phyloP scores from a whole-genome alignment of 2,888 invertebrate genomes.

The Cryptophagus acutangulus region DNA sequence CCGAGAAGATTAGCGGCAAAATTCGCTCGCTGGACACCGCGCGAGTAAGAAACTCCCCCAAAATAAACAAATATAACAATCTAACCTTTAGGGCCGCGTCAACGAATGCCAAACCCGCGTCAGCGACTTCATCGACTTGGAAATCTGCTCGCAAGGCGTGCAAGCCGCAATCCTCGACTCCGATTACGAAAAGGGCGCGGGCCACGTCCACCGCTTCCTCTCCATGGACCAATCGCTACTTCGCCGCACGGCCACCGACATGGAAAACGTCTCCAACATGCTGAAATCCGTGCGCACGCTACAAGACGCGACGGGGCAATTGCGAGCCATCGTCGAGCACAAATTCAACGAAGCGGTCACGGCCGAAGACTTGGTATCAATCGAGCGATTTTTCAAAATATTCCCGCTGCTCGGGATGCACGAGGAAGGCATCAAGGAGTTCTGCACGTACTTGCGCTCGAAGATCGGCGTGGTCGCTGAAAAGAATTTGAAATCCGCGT shows the following conservation, averaged over 20 bases:
- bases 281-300: conserved; percentile 67
- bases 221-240: conserved; percentile 85
- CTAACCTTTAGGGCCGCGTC: conserved; percentile 69
- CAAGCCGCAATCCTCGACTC: conserved; percentile 88
- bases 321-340: conserved; percentile 64
- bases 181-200: conserved; percentile 96
- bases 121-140: conserved; percentile 89
- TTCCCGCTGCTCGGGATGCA: conserved; percentile 93
- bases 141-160: conserved; percentile 96
- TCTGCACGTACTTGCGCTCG: conserved; percentile 78
- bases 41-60: conserved; percentile 66
- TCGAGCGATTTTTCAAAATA: conserved; percentile 94
- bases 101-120: conserved; percentile 92
- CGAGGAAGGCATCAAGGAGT: conserved; percentile 81
- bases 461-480: conserved; percentile 69
- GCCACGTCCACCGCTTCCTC: conserved; percentile 89
- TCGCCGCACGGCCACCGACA: conserved; percentile 70
- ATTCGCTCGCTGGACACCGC: conserved; percentile 90
- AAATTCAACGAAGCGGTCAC: conserved; percentile 90
- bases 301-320: conserved; percentile 69
- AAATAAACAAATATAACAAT: neutral
- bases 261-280: conserved; percentile 65
- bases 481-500: conserved; percentile 64
- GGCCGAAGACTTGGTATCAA: conserved; percentile 80
- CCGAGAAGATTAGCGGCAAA: conserved; percentile 93